Evolutionary conservation across 2,888 invertebrate genomes (phyloP), one percentile per base, ranked within the genome.

Genomic region (Lasius fuliginosus): DNA sequence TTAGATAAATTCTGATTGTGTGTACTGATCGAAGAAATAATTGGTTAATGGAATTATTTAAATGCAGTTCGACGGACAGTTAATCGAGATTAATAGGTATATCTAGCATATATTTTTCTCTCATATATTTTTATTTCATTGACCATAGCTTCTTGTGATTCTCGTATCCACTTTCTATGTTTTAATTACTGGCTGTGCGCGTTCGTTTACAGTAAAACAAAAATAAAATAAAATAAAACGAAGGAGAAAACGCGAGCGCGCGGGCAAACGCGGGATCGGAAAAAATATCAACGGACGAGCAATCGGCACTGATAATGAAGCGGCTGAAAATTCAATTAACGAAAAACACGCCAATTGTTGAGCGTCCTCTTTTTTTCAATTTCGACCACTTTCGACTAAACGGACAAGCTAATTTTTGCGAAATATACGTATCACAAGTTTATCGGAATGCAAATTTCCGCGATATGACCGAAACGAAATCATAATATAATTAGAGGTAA

Each of bases 271-370:
- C 23, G 49, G 64, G 79, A 62, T 73, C 68, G 74, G 81, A 76
- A 77, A 40, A 82, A 82, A 76, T 82, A 82, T 76, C 82, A 82
- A 65, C 75, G 30, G 53, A 30, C 82, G 75, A 64, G 65, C 82
- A 76, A 75, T 56, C 42, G 30, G 58, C 79, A 49, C 58, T 71
- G 69, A 84, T 84, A 84, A 84, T 84, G 81, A 84, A 84, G 62
- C 83, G 56, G 83, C 71, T 69, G 53, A 71, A 84, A 86, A 84
- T 88, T 88, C 84, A 88, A 88, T 88, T 86, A 86, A 86, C 83
- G 84, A 88, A 88, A 88, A 86, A 64, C 82, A 81, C 49, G 79
- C 60, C 79, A 81, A 81, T 81, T 81, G 79, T 27, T 53, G 46
- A 30, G 23, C 46, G 62, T 81, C 53, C 60, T 60, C 58, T 74